Percentiles rank a stretch among this genome's conserved stretches.
These are phyloP conservation scores for Vimba vimba DNA, from an alignment of 2,113 vertebrate genomes.

Conservation along the genomic window DNA sequence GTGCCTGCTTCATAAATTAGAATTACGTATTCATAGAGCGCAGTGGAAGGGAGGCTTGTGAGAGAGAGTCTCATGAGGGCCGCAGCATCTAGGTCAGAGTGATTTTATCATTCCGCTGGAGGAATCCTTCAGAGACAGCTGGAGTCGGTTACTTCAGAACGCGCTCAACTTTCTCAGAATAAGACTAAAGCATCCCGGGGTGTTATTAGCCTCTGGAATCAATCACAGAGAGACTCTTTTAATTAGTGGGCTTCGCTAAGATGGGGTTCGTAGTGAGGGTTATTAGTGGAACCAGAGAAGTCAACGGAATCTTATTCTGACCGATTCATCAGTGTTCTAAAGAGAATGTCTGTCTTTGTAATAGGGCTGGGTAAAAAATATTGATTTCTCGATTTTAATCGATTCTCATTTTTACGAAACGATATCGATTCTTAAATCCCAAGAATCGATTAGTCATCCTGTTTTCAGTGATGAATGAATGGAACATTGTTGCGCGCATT, in stretches of 20 bases:
- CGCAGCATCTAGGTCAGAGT: slow-evolving; percentile 73
- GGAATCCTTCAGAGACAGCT: slow-evolving; percentile 60
- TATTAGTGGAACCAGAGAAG: neutral
- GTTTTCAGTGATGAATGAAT: no score
- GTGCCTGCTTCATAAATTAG: slow-evolving; percentile 56
- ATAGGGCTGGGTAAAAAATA: no score
- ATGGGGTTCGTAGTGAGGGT: neutral
- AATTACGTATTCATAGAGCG: slow-evolving; percentile 50
- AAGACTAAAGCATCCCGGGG: slow-evolving; percentile 23
- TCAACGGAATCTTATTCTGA: neutral
- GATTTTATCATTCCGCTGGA: slow-evolving; percentile 65
- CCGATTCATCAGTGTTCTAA: neutral
- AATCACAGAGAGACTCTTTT: neutral
- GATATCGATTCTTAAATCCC: no score
- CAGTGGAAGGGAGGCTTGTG: slow-evolving; percentile 41
- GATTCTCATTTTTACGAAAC: no score
- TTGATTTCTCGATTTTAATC: no score
- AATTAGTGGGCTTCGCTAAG: neutral
- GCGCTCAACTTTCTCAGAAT: slow-evolving; percentile 32
- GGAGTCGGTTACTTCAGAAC: slow-evolving; percentile 75
- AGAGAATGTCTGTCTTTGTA: neutral
- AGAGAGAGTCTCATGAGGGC: slow-evolving; percentile 66
- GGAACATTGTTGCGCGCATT: no score
- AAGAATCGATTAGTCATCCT: no score
- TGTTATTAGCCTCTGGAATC: slow-evolving; percentile 31